phyloP scores from a whole-genome alignment of 2,888 invertebrate genomes.

The Drosophila suboccidentalis region DNA sequence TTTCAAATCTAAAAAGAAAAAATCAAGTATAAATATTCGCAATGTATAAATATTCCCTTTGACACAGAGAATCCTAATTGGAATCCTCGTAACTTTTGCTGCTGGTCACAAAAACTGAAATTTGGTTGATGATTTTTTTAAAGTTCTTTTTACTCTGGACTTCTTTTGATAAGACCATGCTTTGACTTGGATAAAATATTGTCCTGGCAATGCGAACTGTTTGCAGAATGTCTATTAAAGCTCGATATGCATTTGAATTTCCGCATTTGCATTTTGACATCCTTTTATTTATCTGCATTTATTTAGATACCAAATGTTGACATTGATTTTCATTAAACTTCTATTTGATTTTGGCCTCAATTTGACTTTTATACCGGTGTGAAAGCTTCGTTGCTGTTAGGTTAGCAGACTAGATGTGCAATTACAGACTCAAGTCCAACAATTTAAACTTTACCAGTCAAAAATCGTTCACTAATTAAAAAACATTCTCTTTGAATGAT shows the following conservation, averaged over 20 bases:
- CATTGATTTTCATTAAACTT: too few relatives aligned
- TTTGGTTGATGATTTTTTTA: not conserved
- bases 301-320: slow-evolving; percentile 10
- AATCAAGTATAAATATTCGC: not conserved
- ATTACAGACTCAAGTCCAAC: not conserved
- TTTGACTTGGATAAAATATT: not conserved
- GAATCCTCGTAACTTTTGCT: not conserved
- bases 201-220: not conserved
- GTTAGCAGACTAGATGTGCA: slow-evolving; percentile 19
- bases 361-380: slow-evolving; percentile 12
- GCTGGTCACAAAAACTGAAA: not conserved
- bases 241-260: not conserved
- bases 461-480: not conserved
- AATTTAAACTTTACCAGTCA: not conserved
- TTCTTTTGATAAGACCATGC: not conserved
- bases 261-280: not conserved
- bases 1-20: not conserved
- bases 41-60: not conserved
- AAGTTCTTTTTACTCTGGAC: not conserved
- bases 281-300: slow-evolving; percentile 18
- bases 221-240: slow-evolving; percentile 7
- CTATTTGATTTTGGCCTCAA: not conserved
- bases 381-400: slow-evolving; percentile 11
- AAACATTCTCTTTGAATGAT: not conserved
- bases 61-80: not conserved